Base-by-base conservation (phyloP, 2,113 vertebrate genomes). In the Ceyx melanurus region DNA sequence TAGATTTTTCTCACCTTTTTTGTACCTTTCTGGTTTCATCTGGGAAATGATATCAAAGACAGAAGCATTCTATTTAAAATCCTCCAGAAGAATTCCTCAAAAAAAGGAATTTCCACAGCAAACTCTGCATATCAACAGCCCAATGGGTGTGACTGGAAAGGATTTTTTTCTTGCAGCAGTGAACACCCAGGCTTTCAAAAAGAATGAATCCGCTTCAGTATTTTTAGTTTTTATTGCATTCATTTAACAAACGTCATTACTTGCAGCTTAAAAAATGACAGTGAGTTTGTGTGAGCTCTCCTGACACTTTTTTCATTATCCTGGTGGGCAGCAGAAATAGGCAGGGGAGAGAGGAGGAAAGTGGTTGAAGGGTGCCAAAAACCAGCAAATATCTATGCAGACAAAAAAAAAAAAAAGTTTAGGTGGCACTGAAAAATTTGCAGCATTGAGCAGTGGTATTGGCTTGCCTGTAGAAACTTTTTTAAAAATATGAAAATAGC, bases 321-420 rank as follows among this genome's bases (percentile, higher is more conserved):
- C 84, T 93, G 56, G 82, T 94, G 90, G 88, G 92, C 92, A 92
- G 89, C 71, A 91, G 87, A 88, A 93, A 93, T 79, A 93, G 84
- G 48, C 93, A 93, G 71, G 71, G 71, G 54, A 94, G 46, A 87
- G 81, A 93, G 60, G 74, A 96, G 89, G 60, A 88, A 89, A 89
- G 86, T 37, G 92, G 78, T 67, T 91, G 89, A 89, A 87, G 13
- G 37, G 16, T 94, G 94, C 81, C 91, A 95, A 94, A 95, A 93
- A 3, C 6, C 2, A 4, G 35, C 5, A 6, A 91, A 76, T 91
- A 93, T 89, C 81, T 89, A 50, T 89, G 87, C 71, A 74, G 20
- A 46, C 19, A 46, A 92, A 86, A 89, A 93, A 92, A 42, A 90
- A 82, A 90, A 91, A 82, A 29, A 0, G 1, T 77, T 85, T 92